Evolutionary conservation across 2,888 invertebrate genomes (phyloP), one percentile per base, ranked within the genome.

Genomic region (Cerastis leucographa): DNA sequence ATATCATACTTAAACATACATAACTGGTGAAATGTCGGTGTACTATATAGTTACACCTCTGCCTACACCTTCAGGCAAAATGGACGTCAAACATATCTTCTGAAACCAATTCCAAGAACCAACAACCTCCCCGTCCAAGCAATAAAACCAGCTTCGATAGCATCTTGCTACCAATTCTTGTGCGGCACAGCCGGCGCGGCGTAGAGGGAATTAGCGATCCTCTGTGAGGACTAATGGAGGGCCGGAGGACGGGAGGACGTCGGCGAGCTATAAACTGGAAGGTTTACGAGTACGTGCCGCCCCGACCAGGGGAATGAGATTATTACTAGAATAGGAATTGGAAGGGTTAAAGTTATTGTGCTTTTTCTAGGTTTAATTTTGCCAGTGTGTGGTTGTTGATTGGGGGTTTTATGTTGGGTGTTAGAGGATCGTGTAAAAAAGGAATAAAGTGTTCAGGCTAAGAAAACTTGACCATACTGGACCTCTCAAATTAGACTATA

Each of bases 131-230:
- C 56, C 71, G 68, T 68, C 22, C 40, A 59, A 56, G 62, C 62
- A 79, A 87, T 86, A 87, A 80, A 83, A 86, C 77, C 68, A 59
- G 72, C 70, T 74, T 83, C 80, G 86, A 86, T 88, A 82, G 75
- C 76, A 84, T 82, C 81, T 85, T 72, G 76, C 64, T 77, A 84
- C 86, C 86, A 80, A 83, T 72, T 86, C 81, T 80, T 78, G 80
- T 73, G 78, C 72, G 79, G 70, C 78, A 79, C 78, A 87, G 69
- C 71, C 81, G 81, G 84, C 79, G 84, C 81, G 81, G 84, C 79
- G 84, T 81, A 80, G 78, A 74, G 88, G 87, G 89, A 87, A 88
- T 88, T 89, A 88, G 88, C 80, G 80, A 87, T 82, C 86, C 87
- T 80, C 82, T 79, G 80, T 71, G 86, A 88, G 83, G 86, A 83